Conservation (phyloP, 2,797 vertebrate genomes). For the Argyrosomus regius region DNA sequence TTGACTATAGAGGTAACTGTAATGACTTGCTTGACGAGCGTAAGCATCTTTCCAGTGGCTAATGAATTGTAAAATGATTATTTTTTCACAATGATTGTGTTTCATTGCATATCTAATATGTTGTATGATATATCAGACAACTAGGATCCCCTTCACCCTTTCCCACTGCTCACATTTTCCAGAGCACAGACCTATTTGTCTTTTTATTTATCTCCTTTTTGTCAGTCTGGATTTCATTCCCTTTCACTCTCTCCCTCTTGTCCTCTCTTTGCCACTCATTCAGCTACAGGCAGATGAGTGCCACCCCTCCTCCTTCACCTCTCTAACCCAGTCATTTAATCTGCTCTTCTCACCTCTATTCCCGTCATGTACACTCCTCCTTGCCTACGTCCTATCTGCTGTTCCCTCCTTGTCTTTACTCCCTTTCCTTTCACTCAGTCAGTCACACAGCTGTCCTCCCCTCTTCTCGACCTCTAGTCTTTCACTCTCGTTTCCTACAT, state of each 20-base stretch:
- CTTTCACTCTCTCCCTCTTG: not conserved
- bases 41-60: not conserved
- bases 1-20: not conserved
- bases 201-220: not conserved
- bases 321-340: slow-evolving; percentile 49
- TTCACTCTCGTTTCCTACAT: slow-evolving; percentile 7
- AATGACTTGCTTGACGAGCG: not conserved
- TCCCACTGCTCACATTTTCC: not conserved
- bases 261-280: slow-evolving; percentile 31
- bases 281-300: slow-evolving; percentile 32
- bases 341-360: slow-evolving; percentile 27
- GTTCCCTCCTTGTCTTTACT: not conserved
- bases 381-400: slow-evolving; percentile 2
- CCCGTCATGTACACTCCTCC: slow-evolving; percentile 34
- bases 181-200: not conserved
- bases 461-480: slow-evolving; percentile 32
- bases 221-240: not conserved
- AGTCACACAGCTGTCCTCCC: slow-evolving; percentile 26
- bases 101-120: not conserved
- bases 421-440: not conserved
- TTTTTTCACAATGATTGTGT: not conserved
- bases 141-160: not conserved
- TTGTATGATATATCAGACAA: not conserved
- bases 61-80: not conserved
- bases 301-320: slow-evolving; percentile 37